phyloP scores from a whole-genome alignment of 2,113 vertebrate genomes.

The Bubalus kerabau region DNA sequence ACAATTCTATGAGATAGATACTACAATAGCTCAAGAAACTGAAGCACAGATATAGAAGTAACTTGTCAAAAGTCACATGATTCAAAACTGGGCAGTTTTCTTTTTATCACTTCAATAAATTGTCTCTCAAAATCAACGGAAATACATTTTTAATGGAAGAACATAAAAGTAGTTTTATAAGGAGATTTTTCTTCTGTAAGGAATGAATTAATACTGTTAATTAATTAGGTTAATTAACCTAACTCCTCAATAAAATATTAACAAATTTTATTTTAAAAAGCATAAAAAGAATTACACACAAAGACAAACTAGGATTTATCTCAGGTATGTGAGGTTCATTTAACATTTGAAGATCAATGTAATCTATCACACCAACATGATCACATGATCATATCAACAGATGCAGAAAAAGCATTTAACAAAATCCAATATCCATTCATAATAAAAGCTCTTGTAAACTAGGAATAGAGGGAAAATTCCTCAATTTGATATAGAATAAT shows the following conservation, averaged over 20 bases:
- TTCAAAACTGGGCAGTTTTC: background rate
- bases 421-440: background rate
- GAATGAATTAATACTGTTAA: background rate
- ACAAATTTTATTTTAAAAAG: background rate
- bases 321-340: background rate
- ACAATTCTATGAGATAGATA: background rate
- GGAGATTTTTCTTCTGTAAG: background rate
- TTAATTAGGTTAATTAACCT: background rate
- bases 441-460: background rate
- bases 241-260: background rate
- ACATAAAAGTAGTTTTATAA: background rate
- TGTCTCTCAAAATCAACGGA: background rate
- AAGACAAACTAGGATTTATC: background rate
- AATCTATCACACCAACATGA: background rate
- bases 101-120: background rate
- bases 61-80: background rate
- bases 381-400: background rate
- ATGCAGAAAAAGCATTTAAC: background rate
- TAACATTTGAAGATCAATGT: background rate
- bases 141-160: background rate
- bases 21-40: background rate
- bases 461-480: background rate
- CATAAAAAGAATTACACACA: background rate
- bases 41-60: background rate
- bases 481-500: background rate